A percentile compares a stretch with the other conserved stretches of the same genome.
Evolutionary conservation across 2,888 invertebrate species (phyloP).

Genomic region (Lagria hirta): DNA sequence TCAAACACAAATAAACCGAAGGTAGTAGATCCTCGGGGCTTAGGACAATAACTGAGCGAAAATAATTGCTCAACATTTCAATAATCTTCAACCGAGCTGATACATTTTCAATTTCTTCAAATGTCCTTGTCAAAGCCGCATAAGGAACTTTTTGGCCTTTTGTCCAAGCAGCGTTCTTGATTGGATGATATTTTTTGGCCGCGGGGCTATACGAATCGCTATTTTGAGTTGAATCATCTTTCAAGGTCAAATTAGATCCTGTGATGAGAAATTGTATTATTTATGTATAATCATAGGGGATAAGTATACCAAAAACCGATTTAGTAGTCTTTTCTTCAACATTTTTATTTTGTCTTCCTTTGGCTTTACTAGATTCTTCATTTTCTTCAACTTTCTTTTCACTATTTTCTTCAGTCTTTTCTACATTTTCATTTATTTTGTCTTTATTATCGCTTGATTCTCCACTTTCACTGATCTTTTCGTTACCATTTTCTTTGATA

Average conservation of each 20-base stretch:
- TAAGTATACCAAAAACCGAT: not conserved
- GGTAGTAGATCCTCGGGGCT: conserved; percentile 88
- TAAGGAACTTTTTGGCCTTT: conserved; percentile 83
- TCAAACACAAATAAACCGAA: conserved; percentile 93
- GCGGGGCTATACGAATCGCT: conserved; percentile 67
- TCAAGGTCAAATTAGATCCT: conserved; percentile 1
- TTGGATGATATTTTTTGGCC: conserved; percentile 75
- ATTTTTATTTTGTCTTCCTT: conserved; percentile 1
- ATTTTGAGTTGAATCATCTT: not conserved
- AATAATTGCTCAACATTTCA: conserved; percentile 88
- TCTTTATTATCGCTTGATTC: too few relatives aligned
- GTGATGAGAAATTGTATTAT: too few relatives aligned
- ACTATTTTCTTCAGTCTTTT: too few relatives aligned
- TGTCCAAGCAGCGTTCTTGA: conserved; percentile 81
- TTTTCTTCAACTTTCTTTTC: not conserved
- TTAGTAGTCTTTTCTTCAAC: not conserved
- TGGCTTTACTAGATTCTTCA: not conserved
- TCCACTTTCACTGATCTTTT: too few relatives aligned
- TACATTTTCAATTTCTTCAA: conserved; percentile 86
- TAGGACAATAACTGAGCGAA: conserved; percentile 84
- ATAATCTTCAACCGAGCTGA: conserved; percentile 87
- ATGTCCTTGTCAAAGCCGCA: conserved; percentile 84
- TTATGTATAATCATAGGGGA: not conserved
- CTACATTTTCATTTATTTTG: too few relatives aligned
- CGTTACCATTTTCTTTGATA: too few relatives aligned